Base-by-base conservation (phyloP, 2,797 vertebrate genomes). In the Prunella strophiata region DNA sequence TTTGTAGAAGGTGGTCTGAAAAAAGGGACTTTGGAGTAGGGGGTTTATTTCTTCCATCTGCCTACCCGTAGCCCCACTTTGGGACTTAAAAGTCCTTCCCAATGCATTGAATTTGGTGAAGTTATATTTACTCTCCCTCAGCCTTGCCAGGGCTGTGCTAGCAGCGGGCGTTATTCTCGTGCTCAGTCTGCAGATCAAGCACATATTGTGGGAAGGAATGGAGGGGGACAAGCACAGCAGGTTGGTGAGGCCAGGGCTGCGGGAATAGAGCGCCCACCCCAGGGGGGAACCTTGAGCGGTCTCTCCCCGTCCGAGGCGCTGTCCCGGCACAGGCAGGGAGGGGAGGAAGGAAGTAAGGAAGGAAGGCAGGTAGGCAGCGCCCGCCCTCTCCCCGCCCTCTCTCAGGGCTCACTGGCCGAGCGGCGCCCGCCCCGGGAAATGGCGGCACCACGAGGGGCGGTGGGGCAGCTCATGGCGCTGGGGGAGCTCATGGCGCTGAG, bases 221-320 rank as follows among this genome's bases (percentile, higher is more conserved):
- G 57, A 68, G 25, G 16, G 1, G 23, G 34, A 8, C 57, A 8
- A 6, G 29, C 7, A 2, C 32, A 26, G 57, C 47, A 43, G 50
- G 27, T 3, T 22, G 3, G n/a, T 0, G 50, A 13, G 4, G 40
- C 29, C 1, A 4, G 7, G 10, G 12, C 42, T 25, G 42, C 29
- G 11, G 21, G 18, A 10, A 55, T 8, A 1, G 2, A 9, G 10
- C 11, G 7, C 23, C 4, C 38, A 6, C 11, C 2, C 8, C 0
- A 20, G 17, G 2, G 0, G 3, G 2, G 2, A 19, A 7, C 13
- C 30, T 1, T 2, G 2, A 10, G 7, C 2, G 0, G 0, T 2
- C 3, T 5, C 6, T 7, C 6, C 4, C 18, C 2, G 1, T 2
- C 36, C 3, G 13, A 5, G 18, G 29, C 45, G 4, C 45, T 2